Evolutionary conservation across 2,888 invertebrate genomes (phyloP), one percentile per base, ranked within the genome.

Genomic region (Argynnis bischoffii): DNA sequence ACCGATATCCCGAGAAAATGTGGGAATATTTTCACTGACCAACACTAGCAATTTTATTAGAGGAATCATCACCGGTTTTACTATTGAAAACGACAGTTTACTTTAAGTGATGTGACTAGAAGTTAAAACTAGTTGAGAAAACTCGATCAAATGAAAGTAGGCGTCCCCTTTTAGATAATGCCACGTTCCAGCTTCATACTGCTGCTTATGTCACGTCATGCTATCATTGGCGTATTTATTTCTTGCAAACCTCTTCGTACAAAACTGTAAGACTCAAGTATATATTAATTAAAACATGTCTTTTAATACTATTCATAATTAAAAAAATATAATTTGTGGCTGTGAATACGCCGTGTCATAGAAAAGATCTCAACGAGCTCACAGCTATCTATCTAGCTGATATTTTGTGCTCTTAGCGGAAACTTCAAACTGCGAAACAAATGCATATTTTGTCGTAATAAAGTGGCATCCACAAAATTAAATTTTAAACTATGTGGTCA

Each of bases 41-140:
- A 78, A 81, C 79, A 84, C 66, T 84, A 79, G 85, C 86, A 89
- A 91, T 92, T 92, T 92, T 90, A 92, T 91, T 87, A 88, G 88
- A 81, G 83, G 89, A 87, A 89, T 88, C 91, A 87, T 89, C 87
- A 85, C 86, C 83, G 84, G 85, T 85, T 84, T 71, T 72, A 71
- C 75, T 75, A 85, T 87, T 84, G 91, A 92, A 92, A 92, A 85
- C 89, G 91, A 92, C 89, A 92, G 91, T 92, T 87, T 89, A 88
- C 88, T 87, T 77, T 84, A 80, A 86, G 79, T 77, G 82, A 85
- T 86, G 80, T 77, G 86, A 89, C 90, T 86, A 86, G 59, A 59
- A 48, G 51, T 61, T 61, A 41, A 87, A 87, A 74, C 82, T 75
- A 73, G 70, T 69, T 73, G 83, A 89, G 92, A 91, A 91, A 91